Percentiles rank a stretch among this genome's conserved stretches.
phyloP scores from a whole-genome alignment of 2,888 invertebrate genomes.

The Sinopyrophorus schimmeli region DNA sequence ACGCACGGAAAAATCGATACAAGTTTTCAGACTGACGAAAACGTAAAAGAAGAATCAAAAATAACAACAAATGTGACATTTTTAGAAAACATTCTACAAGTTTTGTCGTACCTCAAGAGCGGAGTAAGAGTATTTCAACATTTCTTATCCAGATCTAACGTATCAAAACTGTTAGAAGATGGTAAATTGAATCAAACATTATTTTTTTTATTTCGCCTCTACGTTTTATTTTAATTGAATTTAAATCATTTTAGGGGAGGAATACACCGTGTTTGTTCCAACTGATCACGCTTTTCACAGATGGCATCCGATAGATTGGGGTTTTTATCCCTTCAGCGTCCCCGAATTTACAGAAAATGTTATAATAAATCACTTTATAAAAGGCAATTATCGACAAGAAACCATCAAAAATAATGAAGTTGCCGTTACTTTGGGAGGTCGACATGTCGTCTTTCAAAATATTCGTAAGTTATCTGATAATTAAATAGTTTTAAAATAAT shows the following conservation, averaged over 20 bases:
- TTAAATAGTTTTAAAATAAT: conserved; percentile 1
- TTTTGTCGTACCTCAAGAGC: conserved; percentile 64
- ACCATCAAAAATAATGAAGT: conserved; percentile 60
- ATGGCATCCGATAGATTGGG: conserved; percentile 72
- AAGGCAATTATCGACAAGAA: conserved; percentile 61
- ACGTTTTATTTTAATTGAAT: not conserved
- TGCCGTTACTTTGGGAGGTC: conserved; percentile 62
- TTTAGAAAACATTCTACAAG: conserved; percentile 58
- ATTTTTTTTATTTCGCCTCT: not conserved
- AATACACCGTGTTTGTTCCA: conserved; percentile 66
- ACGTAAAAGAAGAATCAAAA: conserved; percentile 43
- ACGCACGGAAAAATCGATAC: conserved; percentile 34
- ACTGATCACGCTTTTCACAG: conserved; percentile 68
- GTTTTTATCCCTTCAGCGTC: conserved; percentile 69
- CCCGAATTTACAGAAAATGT: conserved; percentile 66
- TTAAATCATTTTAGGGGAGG: conserved; percentile 53
- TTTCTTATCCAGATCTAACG: conserved; percentile 64
- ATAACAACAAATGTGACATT: conserved; percentile 47
- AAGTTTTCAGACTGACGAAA: conserved; percentile 37
- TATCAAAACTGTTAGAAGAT: conserved; percentile 60
- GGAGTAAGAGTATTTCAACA: conserved; percentile 67
- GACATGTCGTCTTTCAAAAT: conserved; percentile 61
- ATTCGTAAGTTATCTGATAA: conserved; percentile 57
- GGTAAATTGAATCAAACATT: conserved; percentile 46
- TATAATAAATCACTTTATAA: conserved; percentile 64